A percentile compares a stretch with the other conserved stretches of the same genome.
Evolutionary conservation across 2,113 vertebrate species (phyloP).

Genomic region (Budorcas taxicolor): DNA sequence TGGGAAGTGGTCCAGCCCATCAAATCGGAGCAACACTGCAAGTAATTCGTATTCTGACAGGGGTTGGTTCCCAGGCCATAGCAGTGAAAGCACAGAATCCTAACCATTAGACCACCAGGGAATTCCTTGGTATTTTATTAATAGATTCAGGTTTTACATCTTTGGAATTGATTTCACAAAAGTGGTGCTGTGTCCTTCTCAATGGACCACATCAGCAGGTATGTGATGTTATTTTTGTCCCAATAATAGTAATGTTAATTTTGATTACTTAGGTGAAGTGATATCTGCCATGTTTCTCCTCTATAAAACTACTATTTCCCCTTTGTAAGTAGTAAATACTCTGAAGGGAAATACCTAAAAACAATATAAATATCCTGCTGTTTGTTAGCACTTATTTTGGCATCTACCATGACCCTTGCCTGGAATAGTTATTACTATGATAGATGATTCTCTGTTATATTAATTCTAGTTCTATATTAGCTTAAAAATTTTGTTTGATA

Average conservation of each 20-base stretch:
- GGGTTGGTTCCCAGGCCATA: neutral
- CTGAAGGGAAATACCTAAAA: neutral
- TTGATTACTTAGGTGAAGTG: neutral
- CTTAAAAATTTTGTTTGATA: neutral
- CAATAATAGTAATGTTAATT: neutral
- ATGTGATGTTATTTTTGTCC: neutral
- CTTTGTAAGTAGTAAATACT: neutral
- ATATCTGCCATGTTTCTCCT: neutral
- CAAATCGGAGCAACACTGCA: neutral
- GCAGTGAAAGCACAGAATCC: neutral
- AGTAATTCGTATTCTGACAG: neutral
- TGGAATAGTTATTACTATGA: neutral
- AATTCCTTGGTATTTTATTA: neutral
- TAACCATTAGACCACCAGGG: neutral
- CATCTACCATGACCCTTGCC: neutral
- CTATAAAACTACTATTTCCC: neutral
- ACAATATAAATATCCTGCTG: neutral
- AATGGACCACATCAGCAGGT: neutral
- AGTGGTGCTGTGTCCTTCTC: neutral
- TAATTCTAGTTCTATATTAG: neutral
- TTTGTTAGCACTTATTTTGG: neutral
- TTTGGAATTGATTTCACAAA: neutral
- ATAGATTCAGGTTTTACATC: neutral
- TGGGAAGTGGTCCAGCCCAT: neutral
- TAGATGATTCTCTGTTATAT: neutral